These are phyloP conservation scores for Synaphobranchus kaupii DNA, from an alignment of 2,797 vertebrate species.

Conservation along the genomic window DNA sequence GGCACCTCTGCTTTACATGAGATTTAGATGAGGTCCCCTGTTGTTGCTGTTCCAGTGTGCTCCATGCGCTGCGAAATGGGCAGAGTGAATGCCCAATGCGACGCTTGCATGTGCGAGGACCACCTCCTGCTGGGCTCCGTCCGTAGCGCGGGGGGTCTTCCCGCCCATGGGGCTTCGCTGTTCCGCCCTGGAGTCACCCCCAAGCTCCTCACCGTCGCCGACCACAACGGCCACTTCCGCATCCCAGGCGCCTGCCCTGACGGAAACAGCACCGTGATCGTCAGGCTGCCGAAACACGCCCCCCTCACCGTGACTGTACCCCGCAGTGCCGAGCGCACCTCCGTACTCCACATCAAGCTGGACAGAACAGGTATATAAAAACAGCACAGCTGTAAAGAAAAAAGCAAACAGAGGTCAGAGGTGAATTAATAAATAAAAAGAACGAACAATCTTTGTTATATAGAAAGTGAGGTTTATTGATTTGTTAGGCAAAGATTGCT, in stretches of 20 bases:
- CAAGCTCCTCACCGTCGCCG: constrained; percentile 81
- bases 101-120: constrained; percentile 86
- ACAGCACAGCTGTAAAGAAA: background rate
- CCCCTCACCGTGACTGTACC: constrained; percentile 69
- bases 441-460: background rate
- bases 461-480: background rate
- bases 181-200: constrained; percentile 67
- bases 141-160: constrained; percentile 81
- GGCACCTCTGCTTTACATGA: background rate
- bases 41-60: constrained; percentile 74
- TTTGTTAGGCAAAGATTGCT: background rate
- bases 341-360: constrained; percentile 81
- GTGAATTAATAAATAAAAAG: background rate
- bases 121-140: constrained; percentile 82
- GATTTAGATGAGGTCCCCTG: background rate
- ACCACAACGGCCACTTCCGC: constrained; percentile 85
- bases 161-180: constrained; percentile 69
- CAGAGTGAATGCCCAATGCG: constrained; percentile 83
- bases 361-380: constrained; percentile 80
- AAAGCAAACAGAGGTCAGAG: background rate
- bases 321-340: constrained; percentile 65
- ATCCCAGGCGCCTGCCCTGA: constrained; percentile 89
- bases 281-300: constrained; percentile 82
- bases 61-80: constrained; percentile 83
- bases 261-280: constrained; percentile 80